Evolutionary conservation across 2,888 invertebrate genomes (phyloP).

Genomic region (Cerceris rybyensis): DNA sequence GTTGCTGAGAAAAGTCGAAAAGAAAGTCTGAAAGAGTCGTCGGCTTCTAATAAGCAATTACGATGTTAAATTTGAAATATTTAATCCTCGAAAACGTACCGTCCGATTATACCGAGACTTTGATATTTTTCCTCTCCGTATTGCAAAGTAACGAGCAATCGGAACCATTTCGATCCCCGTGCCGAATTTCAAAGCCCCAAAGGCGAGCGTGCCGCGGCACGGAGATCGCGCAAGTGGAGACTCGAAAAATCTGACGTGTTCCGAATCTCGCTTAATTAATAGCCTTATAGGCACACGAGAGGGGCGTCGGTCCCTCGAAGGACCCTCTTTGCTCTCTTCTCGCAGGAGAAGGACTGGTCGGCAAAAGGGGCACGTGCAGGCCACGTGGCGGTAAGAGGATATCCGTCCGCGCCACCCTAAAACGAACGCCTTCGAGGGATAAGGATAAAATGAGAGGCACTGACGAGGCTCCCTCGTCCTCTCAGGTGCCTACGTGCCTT

Average conservation of each 20-base stretch:
- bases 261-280: constrained; percentile 80
- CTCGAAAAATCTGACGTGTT: constrained; percentile 75
- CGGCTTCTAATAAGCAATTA: too few relatives aligned
- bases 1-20: too few relatives aligned
- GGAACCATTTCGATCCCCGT: constrained; percentile 35
- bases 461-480: constrained; percentile 31
- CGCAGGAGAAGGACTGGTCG: constrained; percentile 65
- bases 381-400: constrained; percentile 82
- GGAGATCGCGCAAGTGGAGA: constrained; percentile 41
- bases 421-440: constrained; percentile 54
- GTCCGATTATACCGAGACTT: too few relatives aligned
- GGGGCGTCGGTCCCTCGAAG: constrained; percentile 39
- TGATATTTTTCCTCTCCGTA: background rate
- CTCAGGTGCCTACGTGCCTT: constrained; percentile 70
- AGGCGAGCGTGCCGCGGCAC: constrained; percentile 1
- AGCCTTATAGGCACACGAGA: constrained; percentile 69
- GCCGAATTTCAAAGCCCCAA: constrained; percentile 59
- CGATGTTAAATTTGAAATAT: too few relatives aligned
- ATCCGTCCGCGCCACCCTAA: constrained; percentile 75
- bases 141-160: constrained; percentile 27
- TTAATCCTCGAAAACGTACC: too few relatives aligned
- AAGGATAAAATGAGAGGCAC: constrained; percentile 39
- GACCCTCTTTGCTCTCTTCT: constrained; percentile 60
- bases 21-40: too few relatives aligned
- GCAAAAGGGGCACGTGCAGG: constrained; percentile 78